Percentiles rank a stretch among this genome's conserved stretches.
Evolutionary conservation across 1,140 invertebrate genomes (phyloP).

Genomic region (Teleopsis dalmanni): DNA sequence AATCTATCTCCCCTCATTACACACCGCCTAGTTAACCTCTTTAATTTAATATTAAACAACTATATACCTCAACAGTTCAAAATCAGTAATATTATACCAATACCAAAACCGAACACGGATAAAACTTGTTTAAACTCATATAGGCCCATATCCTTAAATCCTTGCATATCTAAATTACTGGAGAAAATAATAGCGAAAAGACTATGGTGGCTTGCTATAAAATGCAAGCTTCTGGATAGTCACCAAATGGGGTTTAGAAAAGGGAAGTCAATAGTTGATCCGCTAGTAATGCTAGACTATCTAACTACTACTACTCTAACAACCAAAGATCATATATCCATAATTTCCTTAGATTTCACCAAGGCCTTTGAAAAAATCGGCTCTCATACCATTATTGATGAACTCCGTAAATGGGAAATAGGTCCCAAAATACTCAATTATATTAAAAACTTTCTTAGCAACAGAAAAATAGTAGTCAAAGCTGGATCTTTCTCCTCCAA

Average conservation of each 20-base stretch:
- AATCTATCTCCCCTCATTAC: conserved; percentile 6
- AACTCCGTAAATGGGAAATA: conserved; percentile 12
- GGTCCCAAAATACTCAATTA: conserved; percentile 11
- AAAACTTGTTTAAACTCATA: background rate
- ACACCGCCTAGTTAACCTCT: conserved; percentile 11
- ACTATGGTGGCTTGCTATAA: conserved; percentile 11
- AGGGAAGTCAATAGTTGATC: conserved; percentile 2
- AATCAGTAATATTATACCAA: conserved; percentile 2
- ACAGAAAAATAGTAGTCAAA: conserved; percentile 11
- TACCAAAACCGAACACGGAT: conserved; percentile 5
- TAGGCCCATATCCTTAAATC: conserved; percentile 12
- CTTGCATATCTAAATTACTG: conserved; percentile 5
- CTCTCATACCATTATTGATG: too few species aligned
- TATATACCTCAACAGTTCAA: conserved; percentile 7
- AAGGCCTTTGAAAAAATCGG: conserved; percentile 14
- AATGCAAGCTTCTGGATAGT: conserved; percentile 11
- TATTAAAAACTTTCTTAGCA: conserved; percentile 10
- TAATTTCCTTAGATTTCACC: conserved; percentile 12
- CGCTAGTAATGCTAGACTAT: conserved; percentile 5
- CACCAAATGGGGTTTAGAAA: conserved; percentile 6
- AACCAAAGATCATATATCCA: too few species aligned
- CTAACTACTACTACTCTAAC: background rate
- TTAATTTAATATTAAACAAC: conserved; percentile 6
- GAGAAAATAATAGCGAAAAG: conserved; percentile 11
- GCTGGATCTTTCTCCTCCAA: background rate